Conservation (phyloP, 1,140 invertebrate species). For the Belonocnema kinseyi region DNA sequence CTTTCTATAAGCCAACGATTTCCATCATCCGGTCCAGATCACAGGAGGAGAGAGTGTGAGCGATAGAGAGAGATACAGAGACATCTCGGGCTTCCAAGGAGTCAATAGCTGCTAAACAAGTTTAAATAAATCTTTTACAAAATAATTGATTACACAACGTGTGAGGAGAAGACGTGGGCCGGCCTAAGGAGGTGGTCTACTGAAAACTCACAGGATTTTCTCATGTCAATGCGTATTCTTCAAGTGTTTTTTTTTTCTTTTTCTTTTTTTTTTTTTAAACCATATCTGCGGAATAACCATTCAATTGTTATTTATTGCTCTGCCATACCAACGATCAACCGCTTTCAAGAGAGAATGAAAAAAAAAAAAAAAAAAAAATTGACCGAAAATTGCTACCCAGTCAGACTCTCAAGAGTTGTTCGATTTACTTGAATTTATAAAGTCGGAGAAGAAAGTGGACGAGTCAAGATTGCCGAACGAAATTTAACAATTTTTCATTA, state of each 20-base stretch:
- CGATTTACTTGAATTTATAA: too few relatives aligned
- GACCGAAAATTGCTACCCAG: too few relatives aligned
- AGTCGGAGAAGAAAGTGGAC: not conserved
- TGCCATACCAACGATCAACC: not conserved
- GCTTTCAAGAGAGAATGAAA: too few relatives aligned
- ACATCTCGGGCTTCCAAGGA: constrained; percentile 75
- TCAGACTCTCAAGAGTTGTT: too few relatives aligned
- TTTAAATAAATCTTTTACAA: constrained; percentile 73
- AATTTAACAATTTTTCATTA: too few relatives aligned
- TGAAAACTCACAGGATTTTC: constrained; percentile 74
- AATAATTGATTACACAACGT: constrained; percentile 60
- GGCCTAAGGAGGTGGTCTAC: constrained; percentile 72
- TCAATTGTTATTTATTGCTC: constrained; percentile 62
- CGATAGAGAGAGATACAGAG: too few relatives aligned
- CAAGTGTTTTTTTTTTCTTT: constrained; percentile 37
- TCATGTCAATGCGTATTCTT: constrained; percentile 70
- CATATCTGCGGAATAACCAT: constrained; percentile 56
- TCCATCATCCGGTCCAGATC: constrained; percentile 56
- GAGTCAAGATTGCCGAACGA: not conserved
- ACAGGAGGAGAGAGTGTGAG: constrained; percentile 1
- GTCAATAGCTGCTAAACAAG: constrained; percentile 74
- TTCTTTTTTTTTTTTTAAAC: constrained; percentile 21
- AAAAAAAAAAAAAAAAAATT: too few relatives aligned
- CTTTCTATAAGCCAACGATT: constrained; percentile 68
- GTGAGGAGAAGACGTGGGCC: constrained; percentile 71